phyloP scores from a whole-genome alignment of 2,797 vertebrate species.

The Diglossa cyanea region DNA sequence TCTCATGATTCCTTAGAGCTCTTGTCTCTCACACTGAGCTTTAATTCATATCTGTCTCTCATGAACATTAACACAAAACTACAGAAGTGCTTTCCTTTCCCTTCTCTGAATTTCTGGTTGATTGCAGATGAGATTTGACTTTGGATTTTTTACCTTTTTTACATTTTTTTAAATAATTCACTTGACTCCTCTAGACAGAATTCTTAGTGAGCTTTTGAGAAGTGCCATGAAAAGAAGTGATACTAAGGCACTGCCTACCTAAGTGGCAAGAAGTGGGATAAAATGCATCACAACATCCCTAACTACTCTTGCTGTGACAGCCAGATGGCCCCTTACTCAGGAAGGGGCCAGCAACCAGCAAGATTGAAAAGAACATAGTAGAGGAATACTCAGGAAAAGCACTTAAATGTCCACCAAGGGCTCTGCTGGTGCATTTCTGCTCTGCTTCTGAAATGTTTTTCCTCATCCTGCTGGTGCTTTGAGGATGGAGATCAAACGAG shows the following conservation, averaged over 20 bases:
- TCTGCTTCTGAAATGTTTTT: neutral
- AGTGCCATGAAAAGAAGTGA: neutral
- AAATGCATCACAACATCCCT: neutral
- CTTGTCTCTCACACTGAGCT: neutral
- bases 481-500: accelerated
- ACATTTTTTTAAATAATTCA: neutral
- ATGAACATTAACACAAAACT: neutral
- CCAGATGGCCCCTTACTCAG: neutral
- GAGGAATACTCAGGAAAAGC: neutral
- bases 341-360: neutral
- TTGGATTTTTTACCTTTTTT: neutral
- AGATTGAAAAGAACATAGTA: neutral
- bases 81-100: neutral
- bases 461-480: neutral
- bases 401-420: neutral
- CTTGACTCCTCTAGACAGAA: neutral
- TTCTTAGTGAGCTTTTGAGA: neutral
- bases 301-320: neutral
- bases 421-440: neutral
- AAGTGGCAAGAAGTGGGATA: neutral
- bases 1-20: neutral
- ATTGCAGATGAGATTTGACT: neutral
- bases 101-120: neutral
- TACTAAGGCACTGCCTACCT: neutral
- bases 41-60: neutral